Percentiles rank a stretch among this genome's conserved stretches.
phyloP scores from a whole-genome alignment of 2,888 invertebrate species.

The Erebia epiphron region DNA sequence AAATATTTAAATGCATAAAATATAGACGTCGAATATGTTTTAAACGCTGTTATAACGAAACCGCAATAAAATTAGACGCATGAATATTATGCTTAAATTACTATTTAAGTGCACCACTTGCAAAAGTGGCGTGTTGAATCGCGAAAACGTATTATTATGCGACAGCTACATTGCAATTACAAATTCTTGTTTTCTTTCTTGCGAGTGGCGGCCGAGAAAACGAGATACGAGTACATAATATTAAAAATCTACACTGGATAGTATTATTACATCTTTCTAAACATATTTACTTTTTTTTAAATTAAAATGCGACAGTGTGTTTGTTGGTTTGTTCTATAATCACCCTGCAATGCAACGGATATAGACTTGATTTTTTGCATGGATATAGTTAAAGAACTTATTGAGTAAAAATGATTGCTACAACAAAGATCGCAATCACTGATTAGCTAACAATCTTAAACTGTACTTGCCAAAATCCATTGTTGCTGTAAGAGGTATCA shows the following conservation, averaged over 20 bases:
- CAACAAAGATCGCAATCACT: too few relatives aligned
- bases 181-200: slow-evolving; percentile 21
- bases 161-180: slow-evolving; percentile 11
- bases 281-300: not conserved
- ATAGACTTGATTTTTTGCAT: too few relatives aligned
- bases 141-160: slow-evolving; percentile 15
- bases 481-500: too few relatives aligned
- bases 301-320: too few relatives aligned
- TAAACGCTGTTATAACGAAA: not conserved
- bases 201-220: slow-evolving; percentile 3
- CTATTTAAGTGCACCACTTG: slow-evolving; percentile 10
- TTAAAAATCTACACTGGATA: not conserved
- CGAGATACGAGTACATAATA: not conserved
- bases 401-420: too few relatives aligned
- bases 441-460: too few relatives aligned
- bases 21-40: not conserved
- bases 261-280: not conserved
- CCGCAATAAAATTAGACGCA: not conserved
- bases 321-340: too few relatives aligned
- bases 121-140: slow-evolving; percentile 11
- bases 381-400: too few relatives aligned
- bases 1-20: not conserved
- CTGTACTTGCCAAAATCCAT: too few relatives aligned
- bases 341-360: too few relatives aligned
- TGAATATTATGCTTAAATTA: slow-evolving; percentile 5